These are phyloP conservation scores for Rhinoraja longicauda DNA, from an alignment of 2,797 vertebrate genomes.

Conservation along the genomic window DNA sequence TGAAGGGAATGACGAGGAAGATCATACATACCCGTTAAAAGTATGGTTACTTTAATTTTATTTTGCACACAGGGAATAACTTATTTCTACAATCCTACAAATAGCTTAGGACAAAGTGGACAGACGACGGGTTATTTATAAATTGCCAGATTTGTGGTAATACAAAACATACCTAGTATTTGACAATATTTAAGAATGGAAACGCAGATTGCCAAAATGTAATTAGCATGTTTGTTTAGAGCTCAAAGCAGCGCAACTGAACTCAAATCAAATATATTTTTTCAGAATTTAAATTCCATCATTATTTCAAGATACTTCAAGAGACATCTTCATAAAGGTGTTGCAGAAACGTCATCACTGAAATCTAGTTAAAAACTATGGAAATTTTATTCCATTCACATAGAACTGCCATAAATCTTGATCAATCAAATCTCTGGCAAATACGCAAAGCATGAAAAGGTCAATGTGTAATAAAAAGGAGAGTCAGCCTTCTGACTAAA, in stretches of 20 bases:
- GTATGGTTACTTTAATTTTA: not conserved
- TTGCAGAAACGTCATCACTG: not conserved
- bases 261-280: not conserved
- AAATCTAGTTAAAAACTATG: not conserved
- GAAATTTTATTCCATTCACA: not conserved
- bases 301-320: not conserved
- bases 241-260: not conserved
- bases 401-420: not conserved
- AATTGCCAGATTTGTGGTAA: not conserved
- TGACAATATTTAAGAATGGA: not conserved
- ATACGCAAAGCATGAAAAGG: not conserved
- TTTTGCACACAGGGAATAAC: not conserved
- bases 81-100: not conserved
- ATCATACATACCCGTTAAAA: not conserved
- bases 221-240: not conserved
- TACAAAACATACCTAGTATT: not conserved
- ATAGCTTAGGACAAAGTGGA: not conserved
- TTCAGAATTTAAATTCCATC: not conserved
- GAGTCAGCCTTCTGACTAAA: not conserved
- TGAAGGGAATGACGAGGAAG: not conserved
- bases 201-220: not conserved
- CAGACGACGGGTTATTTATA: not conserved
- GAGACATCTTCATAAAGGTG: not conserved
- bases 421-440: not conserved
- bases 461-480: not conserved